Evolutionary conservation across 2,113 vertebrate genomes (phyloP), one percentile per base, ranked within the genome.

Genomic region (Accipiter cooperii): DNA sequence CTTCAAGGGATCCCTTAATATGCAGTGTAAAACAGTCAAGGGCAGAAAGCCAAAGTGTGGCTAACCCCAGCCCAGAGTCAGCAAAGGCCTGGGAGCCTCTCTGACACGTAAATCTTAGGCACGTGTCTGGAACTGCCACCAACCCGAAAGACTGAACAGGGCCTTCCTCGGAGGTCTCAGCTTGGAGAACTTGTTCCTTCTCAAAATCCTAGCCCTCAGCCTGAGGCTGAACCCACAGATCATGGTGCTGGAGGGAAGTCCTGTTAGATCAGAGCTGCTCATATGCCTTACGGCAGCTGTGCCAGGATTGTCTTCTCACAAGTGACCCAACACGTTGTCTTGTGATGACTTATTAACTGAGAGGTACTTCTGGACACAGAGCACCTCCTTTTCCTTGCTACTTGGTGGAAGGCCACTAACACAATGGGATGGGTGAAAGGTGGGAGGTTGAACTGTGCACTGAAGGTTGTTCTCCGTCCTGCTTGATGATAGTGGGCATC

Each of bases 41-140:
- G 83, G 75, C 28, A 19, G 90, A 90, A 49, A 77, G 75, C 63
- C 79, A 95, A 93, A 93, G 58, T 2, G 4, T 77, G 83, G 88
- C 89, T 92, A 84, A 77, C 58, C 64, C 78, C 47, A 85, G n/a
- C 52, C 70, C 75, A 86, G 85, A 60, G 52, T 52, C 79, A 68
- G 52, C 44, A 73, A 65, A 84, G n/a, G 38, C 65, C 78, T 71
- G 42, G 49, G 9, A 92, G 47, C 25, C 57, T 85, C 52, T 88
- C 71, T 21, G 17, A 33, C 65, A 44, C 2, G 2, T 60, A 68
- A 60, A 88, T 60, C 65, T 90, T 90, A 3, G 5, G 28, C 86
- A 84, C 1, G 0, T 80, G 49, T 61, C 66, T 90, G 58, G 75
- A 90, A 69, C 29, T 44, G 75, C 17, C 52, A 55, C 49, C 63